phyloP scores from a whole-genome alignment of 2,888 invertebrate species.

The Falcaria lacertinaria region DNA sequence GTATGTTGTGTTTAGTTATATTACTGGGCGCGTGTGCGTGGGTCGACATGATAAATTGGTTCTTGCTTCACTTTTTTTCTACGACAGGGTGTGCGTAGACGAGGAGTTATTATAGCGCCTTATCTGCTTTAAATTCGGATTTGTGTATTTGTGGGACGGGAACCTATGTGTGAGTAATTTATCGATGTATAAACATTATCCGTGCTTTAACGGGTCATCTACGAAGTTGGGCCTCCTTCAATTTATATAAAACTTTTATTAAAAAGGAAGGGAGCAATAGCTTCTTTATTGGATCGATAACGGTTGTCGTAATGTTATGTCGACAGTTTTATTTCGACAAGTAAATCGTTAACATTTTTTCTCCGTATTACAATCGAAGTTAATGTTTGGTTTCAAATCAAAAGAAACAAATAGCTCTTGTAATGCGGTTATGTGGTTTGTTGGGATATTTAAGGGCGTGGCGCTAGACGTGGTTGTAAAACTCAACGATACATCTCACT shows the following conservation, averaged over 20 bases:
- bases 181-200: slow-evolving; percentile 28
- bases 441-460: slow-evolving; percentile 51
- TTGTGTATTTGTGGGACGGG: slow-evolving; percentile 40
- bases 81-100: slow-evolving; percentile 65
- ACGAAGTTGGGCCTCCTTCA: slow-evolving; percentile 48
- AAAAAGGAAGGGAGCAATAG: slow-evolving; percentile 51
- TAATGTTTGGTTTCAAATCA: slow-evolving; percentile 17
- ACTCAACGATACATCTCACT: slow-evolving; percentile 72
- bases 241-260: slow-evolving; percentile 45
- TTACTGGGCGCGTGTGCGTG: slow-evolving; percentile 68
- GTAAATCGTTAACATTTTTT: slow-evolving; percentile 11
- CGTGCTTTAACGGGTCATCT: slow-evolving; percentile 22
- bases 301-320: slow-evolving; percentile 24
- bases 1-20: slow-evolving; percentile 65
- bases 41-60: slow-evolving; percentile 73
- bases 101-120: slow-evolving; percentile 55
- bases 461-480: slow-evolving; percentile 62
- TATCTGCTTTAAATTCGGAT: slow-evolving; percentile 49
- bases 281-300: slow-evolving; percentile 41
- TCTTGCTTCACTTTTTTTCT: slow-evolving; percentile 63
- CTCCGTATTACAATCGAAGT: slow-evolving; percentile 15
- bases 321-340: slow-evolving; percentile 20
- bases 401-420: slow-evolving; percentile 15
- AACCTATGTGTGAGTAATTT: slow-evolving; percentile 29
- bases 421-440: slow-evolving; percentile 41